These are phyloP conservation scores for Tenualosa thibaudeaui DNA, from an alignment of 2,797 vertebrate species.

Conservation along the genomic window DNA sequence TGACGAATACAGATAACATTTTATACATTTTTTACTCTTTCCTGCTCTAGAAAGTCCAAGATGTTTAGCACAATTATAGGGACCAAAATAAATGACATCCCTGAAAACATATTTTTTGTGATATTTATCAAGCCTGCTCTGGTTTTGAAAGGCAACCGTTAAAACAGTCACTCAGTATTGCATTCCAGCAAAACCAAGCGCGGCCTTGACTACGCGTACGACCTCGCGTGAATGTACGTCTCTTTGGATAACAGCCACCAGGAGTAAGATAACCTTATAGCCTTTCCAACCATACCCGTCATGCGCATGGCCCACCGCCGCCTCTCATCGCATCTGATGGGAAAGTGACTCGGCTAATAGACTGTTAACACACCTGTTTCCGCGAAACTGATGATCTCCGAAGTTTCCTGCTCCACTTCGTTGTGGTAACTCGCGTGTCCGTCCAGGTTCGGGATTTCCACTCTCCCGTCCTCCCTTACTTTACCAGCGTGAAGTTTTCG, in stretches of 20 bases:
- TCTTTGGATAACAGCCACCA: neutral
- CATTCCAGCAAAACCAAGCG: neutral
- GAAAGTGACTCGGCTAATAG: neutral
- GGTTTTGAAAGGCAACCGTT: neutral
- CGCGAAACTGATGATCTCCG: conserved; percentile 97
- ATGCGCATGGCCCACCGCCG: neutral
- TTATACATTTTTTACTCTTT: neutral
- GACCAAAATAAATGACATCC: neutral
- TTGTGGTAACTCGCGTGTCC: conserved; percentile 80
- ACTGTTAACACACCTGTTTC: conserved; percentile 85
- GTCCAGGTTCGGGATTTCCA: conserved; percentile 92
- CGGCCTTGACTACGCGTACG: neutral
- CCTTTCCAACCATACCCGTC: neutral
- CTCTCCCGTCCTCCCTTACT: conserved; percentile 86
- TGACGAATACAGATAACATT: neutral
- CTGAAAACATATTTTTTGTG: neutral
- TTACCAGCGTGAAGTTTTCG: conserved; percentile 87
- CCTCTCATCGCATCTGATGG: conserved; percentile 20
- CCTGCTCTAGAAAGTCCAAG: neutral
- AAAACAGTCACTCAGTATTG: neutral
- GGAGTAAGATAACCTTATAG: conserved; percentile 7
- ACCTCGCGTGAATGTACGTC: neutral
- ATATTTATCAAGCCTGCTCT: neutral
- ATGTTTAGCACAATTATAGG: neutral
- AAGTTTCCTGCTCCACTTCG: conserved; percentile 83